Conservation (phyloP, 2,113 vertebrate species). For the Oncorhynchus keta region DNA sequence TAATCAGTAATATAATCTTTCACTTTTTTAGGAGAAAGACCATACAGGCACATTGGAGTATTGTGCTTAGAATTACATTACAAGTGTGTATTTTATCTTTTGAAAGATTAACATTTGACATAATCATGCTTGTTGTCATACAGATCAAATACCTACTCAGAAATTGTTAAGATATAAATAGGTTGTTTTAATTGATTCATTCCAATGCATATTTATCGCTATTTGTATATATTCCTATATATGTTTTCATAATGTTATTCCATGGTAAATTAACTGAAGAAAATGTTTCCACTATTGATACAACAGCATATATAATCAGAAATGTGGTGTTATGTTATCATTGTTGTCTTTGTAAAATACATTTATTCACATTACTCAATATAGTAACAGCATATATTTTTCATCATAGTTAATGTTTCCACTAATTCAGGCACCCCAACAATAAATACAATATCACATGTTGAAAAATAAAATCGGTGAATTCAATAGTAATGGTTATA, state of each 20-base stretch:
- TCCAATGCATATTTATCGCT: not conserved
- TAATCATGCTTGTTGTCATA: not conserved
- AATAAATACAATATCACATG: no score
- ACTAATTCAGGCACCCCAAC: no score
- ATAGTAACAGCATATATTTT: no score
- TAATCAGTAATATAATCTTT: not conserved
- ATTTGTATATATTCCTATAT: not conserved
- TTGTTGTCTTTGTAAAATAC: not conserved
- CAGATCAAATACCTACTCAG: not conserved
- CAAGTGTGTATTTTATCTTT: not conserved
- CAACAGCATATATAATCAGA: not conserved
- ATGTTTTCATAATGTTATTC: not conserved
- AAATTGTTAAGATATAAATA: not conserved
- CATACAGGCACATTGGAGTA: not conserved
- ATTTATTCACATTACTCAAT: no score
- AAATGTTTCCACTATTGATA: not conserved
- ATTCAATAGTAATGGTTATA: no score
- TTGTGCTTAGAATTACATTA: not conserved
- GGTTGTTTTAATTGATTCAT: not conserved
- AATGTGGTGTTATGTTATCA: not conserved
- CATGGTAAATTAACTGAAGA: not conserved
- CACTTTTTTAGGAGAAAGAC: not conserved
- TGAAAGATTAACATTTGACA: not conserved
- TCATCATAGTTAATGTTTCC: no score
- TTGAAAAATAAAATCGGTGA: no score